Base-by-base conservation (phyloP, 2,888 invertebrate genomes). In the Resseliella maxima region DNA sequence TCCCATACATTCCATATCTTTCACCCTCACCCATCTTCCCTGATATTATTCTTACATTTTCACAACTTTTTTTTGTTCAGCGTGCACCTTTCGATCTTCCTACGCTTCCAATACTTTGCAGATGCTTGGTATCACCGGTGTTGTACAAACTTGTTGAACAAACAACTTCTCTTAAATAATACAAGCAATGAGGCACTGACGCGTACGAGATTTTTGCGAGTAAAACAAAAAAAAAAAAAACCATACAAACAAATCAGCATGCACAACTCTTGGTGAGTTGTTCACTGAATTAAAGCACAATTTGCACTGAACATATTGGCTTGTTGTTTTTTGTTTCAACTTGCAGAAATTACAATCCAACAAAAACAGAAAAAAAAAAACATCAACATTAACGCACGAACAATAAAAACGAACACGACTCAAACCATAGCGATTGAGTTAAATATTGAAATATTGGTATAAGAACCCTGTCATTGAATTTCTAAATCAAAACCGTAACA, bases 211-310 rank as follows among this genome's bases (percentile, higher is more conserved):
- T n/a, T n/a, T n/a, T n/a, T n/a, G n/a, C n/a, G n/a, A n/a, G n/a
- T n/a, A n/a, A n/a, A n/a, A n/a, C n/a, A n/a, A n/a, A n/a, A n/a
- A n/a, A n/a, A n/a, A n/a, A n/a, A 72, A n/a, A 50, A 18, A 50
- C 18, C 24, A n/a, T 59, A 59, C 6, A n/a, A n/a, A n/a, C n/a
- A n/a, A n/a, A n/a, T n/a, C n/a, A n/a, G n/a, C n/a, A n/a, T n/a
- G n/a, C n/a, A n/a, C n/a, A n/a, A 21, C 50, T 50, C 10, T 50
- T 3, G 24, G 31, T 8, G 72, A 72, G 72, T 15, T 72, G 21
- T 72, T 72, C 72, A 72, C 72, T 31, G 72, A 72, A 72, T 72
- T 72, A 72, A 72, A 72, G 72, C 72, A 72, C 72, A 31, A 72
- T 72, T 35, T 72, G 31, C 15, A 72, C 72, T 72, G 72, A 72